Percentiles rank a stretch among this genome's conserved stretches.
phyloP scores from a whole-genome alignment of 2,888 invertebrate genomes.

The Idaea straminata region DNA sequence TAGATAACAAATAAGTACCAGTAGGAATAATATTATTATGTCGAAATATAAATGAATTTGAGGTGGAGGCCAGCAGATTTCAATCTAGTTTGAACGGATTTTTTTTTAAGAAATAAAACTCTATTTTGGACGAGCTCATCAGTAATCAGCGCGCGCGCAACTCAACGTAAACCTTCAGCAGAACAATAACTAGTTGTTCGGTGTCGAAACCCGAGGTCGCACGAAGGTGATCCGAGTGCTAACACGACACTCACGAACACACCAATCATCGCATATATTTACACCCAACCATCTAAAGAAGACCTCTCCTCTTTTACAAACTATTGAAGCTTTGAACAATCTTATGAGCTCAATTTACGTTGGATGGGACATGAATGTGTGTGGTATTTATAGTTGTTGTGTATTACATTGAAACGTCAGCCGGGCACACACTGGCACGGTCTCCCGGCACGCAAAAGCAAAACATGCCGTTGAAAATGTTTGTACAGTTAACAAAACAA shows the following conservation, averaged over 20 bases:
- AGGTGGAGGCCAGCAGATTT: background rate
- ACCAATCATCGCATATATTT: constrained; percentile 48
- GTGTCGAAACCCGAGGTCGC: constrained; percentile 77
- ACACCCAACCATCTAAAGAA: constrained; percentile 28
- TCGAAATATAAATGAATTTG: too few relatives aligned
- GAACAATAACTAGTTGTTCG: constrained; percentile 71
- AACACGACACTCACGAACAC: constrained; percentile 65
- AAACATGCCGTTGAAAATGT: constrained; percentile 69
- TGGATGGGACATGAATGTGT: constrained; percentile 36
- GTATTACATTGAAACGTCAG: constrained; percentile 49
- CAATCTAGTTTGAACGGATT: background rate
- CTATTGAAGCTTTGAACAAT: constrained; percentile 9
- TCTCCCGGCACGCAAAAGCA: constrained; percentile 64
- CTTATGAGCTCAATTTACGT: constrained; percentile 30
- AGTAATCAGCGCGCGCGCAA: constrained; percentile 71
- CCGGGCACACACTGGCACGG: constrained; percentile 47
- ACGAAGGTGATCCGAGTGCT: constrained; percentile 73
- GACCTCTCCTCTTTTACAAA: constrained; percentile 5
- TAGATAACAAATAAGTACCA: too few relatives aligned
- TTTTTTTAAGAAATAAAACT: constrained; percentile 66
- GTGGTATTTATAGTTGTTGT: constrained; percentile 45
- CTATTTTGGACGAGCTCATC: constrained; percentile 55
- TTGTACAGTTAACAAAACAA: constrained; percentile 21
- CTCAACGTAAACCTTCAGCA: constrained; percentile 63
- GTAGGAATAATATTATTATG: too few relatives aligned